Evolutionary conservation across 2,113 vertebrate genomes (phyloP).

Genomic region (Pterocles orientalis): DNA sequence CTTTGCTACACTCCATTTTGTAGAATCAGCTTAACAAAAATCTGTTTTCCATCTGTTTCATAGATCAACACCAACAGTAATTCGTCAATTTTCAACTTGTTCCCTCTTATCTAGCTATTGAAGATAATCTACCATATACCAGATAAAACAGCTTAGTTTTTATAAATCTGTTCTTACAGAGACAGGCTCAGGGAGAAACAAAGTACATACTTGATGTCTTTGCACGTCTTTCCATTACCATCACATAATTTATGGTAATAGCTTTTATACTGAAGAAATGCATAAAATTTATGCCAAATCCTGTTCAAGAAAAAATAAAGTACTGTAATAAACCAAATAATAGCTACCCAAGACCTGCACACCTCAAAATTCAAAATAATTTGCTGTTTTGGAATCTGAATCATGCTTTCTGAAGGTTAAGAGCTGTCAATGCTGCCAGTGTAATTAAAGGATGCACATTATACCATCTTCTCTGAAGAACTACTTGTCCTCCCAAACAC

Average conservation of each 20-base stretch:
- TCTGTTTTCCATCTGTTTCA: slow-evolving; percentile 36
- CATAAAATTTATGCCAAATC: neutral
- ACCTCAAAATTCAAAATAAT: neutral
- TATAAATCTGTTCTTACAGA: neutral
- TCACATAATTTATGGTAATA: neutral
- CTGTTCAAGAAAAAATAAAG: neutral
- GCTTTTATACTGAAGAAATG: neutral
- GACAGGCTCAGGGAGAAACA: neutral
- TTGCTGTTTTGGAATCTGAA: neutral
- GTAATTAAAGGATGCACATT: neutral
- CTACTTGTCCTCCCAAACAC: neutral
- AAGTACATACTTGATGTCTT: neutral
- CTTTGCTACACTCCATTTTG: slow-evolving; percentile 12
- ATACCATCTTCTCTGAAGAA: neutral
- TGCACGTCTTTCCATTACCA: neutral
- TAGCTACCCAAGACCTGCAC: neutral
- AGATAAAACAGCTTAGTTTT: slow-evolving; percentile 37
- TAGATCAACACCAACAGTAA: neutral
- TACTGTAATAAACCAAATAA: neutral
- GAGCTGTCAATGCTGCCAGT: neutral
- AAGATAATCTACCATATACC: slow-evolving; percentile 56
- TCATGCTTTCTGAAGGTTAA: neutral
- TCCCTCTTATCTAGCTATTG: neutral
- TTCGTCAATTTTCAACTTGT: neutral
- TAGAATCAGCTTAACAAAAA: slow-evolving; percentile 49